Conservation (phyloP, 92 coral and sea anemone genomes). For the Pocillopora grandis region DNA sequence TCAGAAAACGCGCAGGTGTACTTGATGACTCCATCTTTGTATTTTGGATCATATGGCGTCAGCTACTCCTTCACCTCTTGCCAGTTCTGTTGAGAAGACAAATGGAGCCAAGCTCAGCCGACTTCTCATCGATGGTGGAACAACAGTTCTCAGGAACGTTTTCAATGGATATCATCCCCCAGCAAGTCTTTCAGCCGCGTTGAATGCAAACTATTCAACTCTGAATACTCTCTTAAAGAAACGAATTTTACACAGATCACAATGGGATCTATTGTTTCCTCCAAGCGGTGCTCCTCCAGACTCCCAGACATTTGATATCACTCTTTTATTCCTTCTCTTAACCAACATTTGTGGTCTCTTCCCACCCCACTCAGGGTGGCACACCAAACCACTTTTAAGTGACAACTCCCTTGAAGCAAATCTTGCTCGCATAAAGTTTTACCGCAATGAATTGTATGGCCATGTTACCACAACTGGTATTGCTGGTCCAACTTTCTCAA, state of each 20-base stretch:
- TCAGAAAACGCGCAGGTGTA: background rate
- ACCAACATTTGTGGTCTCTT: conserved; percentile 64
- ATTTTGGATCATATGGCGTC: conserved; percentile 4
- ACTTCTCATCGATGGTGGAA: conserved; percentile 52
- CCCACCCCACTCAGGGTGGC: conserved; percentile 50
- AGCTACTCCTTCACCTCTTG: conserved; percentile 3
- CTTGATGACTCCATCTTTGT: background rate
- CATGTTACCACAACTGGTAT: conserved; percentile 46
- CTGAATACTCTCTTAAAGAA: conserved; percentile 20
- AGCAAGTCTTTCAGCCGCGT: conserved; percentile 12
- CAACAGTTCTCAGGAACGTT: conserved; percentile 28
- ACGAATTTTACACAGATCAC: conserved; percentile 40
- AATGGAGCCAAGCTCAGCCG: conserved; percentile 50
- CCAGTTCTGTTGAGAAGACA: conserved; percentile 41
- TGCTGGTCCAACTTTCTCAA: conserved; percentile 30
- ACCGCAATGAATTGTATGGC: conserved; percentile 55
- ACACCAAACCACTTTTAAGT: conserved; percentile 41
- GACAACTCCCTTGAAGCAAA: conserved; percentile 56
- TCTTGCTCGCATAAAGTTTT: conserved; percentile 66
- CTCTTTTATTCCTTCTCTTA: conserved; percentile 60
- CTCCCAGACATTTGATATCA: conserved; percentile 61
- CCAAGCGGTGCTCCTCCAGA: conserved; percentile 56
- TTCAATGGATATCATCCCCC: conserved; percentile 38
- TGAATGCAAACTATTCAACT: conserved; percentile 1
- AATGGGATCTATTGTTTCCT: conserved; percentile 64